Conservation (phyloP, 2,113 vertebrate species). For the Uropsilus gracilis region DNA sequence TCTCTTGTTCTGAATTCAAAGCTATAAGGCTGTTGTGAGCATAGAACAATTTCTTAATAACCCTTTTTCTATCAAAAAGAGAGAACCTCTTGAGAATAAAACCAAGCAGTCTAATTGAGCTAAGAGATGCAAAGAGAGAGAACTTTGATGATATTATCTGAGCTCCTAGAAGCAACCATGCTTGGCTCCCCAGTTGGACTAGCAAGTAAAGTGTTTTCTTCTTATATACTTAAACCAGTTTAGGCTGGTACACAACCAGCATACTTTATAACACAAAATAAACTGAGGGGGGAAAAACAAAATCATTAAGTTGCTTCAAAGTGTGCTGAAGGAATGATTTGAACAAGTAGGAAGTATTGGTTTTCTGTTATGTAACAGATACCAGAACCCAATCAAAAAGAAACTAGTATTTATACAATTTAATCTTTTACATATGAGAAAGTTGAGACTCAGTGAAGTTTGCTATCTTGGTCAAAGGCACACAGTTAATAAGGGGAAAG, state of each 20-base stretch:
- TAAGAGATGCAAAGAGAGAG: neutral
- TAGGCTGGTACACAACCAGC: neutral
- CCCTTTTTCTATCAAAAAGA: neutral
- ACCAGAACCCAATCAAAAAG: neutral
- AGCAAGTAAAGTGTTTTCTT: neutral
- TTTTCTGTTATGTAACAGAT: neutral
- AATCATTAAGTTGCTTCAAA: slow-evolving; percentile 41
- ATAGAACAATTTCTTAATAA: neutral
- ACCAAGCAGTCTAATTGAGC: neutral
- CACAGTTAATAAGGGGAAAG: neutral
- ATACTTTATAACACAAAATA: neutral
- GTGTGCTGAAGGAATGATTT: neutral
- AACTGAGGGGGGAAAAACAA: neutral
- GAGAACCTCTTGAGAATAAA: neutral
- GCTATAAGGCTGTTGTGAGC: neutral
- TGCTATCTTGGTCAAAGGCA: neutral
- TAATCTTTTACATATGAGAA: neutral
- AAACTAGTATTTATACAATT: neutral
- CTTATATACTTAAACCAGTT: neutral
- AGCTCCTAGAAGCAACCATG: neutral
- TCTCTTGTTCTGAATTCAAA: slow-evolving; percentile 23
- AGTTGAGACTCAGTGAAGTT: neutral
- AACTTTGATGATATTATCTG: neutral
- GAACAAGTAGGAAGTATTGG: neutral
- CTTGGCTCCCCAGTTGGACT: neutral